Percentiles rank a stretch among this genome's conserved stretches.
These are phyloP conservation scores for Conopomorpha cramerella DNA, from an alignment of 1,140 invertebrate genomes.

Conservation along the genomic window DNA sequence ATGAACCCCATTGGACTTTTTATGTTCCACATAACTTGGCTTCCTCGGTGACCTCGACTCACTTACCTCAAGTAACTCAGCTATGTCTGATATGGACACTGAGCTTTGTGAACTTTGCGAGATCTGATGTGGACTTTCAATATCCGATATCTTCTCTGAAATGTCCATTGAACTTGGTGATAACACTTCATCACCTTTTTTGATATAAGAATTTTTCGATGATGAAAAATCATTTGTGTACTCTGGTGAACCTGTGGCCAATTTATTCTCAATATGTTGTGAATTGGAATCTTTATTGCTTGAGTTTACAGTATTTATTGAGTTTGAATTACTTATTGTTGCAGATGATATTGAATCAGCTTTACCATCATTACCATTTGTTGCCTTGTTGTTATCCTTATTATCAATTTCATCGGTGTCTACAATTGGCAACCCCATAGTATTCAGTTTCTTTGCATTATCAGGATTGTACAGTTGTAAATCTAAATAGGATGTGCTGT, in stretches of 20 bases:
- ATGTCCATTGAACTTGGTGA: background rate
- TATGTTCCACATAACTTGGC: constrained; percentile 9
- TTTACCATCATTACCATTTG: constrained; percentile 8
- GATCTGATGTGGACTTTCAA: constrained; percentile 21
- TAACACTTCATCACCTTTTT: constrained; percentile 4
- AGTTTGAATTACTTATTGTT: constrained; percentile 16
- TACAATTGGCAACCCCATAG: constrained; percentile 19
- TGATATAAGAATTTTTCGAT: constrained; percentile 19
- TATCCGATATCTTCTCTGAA: constrained; percentile 9
- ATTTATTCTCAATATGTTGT: too few species aligned
- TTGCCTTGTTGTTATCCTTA: too few species aligned
- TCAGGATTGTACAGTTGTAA: constrained; percentile 29
- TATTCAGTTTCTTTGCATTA: constrained; percentile 33
- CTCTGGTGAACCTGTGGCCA: constrained; percentile 24
- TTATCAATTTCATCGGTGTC: constrained; percentile 7
- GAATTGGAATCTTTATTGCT: too few species aligned
- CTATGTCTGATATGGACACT: constrained; percentile 42
- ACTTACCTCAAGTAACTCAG: constrained; percentile 33
- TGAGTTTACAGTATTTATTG: too few species aligned
- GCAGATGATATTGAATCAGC: constrained; percentile 12
- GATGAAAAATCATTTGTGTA: constrained; percentile 43
- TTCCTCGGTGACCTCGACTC: constrained; percentile 24
- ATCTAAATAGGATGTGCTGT: constrained; percentile 45
- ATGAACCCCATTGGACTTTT: constrained; percentile 5
- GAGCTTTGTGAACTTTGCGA: constrained; percentile 35